These are phyloP conservation scores for Nymphalis c-album DNA, from an alignment of 2,888 invertebrate genomes.

Conservation along the genomic window DNA sequence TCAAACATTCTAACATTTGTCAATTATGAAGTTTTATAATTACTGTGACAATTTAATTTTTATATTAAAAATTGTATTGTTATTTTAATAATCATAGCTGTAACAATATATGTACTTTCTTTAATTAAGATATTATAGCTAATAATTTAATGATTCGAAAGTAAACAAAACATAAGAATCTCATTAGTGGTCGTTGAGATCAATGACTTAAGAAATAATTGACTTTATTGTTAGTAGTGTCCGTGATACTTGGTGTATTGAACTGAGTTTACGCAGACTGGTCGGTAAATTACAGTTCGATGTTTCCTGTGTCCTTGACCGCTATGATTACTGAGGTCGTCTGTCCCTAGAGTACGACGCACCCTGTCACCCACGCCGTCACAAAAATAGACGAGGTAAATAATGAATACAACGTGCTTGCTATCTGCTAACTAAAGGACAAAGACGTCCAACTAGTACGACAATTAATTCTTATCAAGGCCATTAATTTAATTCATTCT, in stretches of 20 bases:
- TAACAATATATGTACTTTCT: no score
- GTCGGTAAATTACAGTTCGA: constrained; percentile 26
- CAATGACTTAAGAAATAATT: constrained; percentile 25
- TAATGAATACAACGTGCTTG: constrained; percentile 50
- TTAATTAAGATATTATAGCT: no score
- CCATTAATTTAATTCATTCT: constrained; percentile 1
- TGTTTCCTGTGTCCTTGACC: constrained; percentile 48
- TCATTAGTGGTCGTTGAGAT: constrained; percentile 14
- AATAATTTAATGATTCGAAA: not conserved
- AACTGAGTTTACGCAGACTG: constrained; percentile 27
- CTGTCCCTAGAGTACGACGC: constrained; percentile 60
- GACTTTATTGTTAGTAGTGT: constrained; percentile 14
- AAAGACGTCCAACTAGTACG: constrained; percentile 35
- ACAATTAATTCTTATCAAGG: constrained; percentile 12
- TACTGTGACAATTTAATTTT: no score
- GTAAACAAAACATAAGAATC: constrained; percentile 7
- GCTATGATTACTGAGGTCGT: constrained; percentile 44
- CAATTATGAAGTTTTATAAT: no score
- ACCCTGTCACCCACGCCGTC: constrained; percentile 67
- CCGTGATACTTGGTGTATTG: constrained; percentile 27
- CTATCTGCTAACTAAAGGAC: constrained; percentile 40
- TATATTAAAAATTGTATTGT: no score
- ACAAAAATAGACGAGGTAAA: constrained; percentile 75
- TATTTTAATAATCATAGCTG: no score
- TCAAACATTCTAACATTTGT: no score